Evolutionary conservation across 92 coral and sea anemone species (phyloP).

Genomic region (Diadumene lineata): DNA sequence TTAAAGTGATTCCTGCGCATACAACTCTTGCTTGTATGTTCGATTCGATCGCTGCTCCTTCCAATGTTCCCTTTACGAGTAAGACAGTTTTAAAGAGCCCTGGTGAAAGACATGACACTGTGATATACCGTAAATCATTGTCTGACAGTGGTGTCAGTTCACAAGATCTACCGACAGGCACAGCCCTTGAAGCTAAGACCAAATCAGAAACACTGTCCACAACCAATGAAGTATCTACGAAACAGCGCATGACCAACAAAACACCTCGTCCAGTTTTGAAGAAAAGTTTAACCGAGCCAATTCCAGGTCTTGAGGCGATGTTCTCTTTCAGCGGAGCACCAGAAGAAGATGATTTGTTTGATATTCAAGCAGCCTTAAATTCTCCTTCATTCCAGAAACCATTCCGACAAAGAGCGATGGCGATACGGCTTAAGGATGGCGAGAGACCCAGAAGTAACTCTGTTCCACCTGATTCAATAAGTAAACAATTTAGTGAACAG

Average conservation of each 20-base stretch:
- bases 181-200: conserved; percentile 9
- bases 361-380: conserved; percentile 41
- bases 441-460: conserved; percentile 62
- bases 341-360: conserved; percentile 5
- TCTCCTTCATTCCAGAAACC: conserved; percentile 60
- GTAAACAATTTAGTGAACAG: not conserved
- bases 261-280: not conserved
- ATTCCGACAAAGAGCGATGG: conserved; percentile 58
- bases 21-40: conserved; percentile 69
- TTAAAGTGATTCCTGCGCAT: conserved; percentile 52
- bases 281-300: conserved; percentile 3
- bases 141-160: conserved; percentile 1
- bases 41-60: conserved; percentile 25
- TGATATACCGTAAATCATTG: not conserved
- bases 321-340: too few species aligned
- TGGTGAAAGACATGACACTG: not conserved
- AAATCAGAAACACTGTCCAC: not conserved
- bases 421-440: conserved; percentile 31
- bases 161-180: not conserved
- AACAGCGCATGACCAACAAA: not conserved
- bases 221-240: not conserved
- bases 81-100: not conserved
- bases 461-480: conserved; percentile 35
- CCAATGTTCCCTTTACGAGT: not conserved
- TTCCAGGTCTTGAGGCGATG: not conserved